Conservation (phyloP, 1,140 invertebrate species). For the Hesperophylax magnus region DNA sequence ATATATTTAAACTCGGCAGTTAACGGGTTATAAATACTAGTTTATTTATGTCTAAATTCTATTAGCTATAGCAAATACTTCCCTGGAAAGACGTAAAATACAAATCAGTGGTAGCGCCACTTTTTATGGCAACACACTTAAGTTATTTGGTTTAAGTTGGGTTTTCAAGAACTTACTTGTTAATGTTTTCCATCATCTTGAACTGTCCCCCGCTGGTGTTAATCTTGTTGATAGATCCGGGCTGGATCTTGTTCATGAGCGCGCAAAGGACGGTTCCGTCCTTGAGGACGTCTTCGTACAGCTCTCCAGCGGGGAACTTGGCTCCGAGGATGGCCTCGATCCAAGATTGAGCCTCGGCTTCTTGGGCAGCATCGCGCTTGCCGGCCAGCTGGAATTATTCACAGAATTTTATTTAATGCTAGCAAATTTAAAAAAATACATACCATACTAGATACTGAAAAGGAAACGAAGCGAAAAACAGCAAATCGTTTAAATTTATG, state of each 20-base stretch:
- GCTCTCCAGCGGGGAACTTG: conserved; percentile 83
- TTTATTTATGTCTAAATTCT: no score
- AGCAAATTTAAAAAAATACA: background rate
- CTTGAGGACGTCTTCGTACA: conserved; percentile 86
- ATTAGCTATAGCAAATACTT: no score
- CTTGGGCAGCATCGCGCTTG: conserved; percentile 90
- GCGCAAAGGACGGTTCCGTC: conserved; percentile 92
- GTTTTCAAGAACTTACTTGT: conserved; percentile 74
- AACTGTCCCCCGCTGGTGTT: conserved; percentile 92
- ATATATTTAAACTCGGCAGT: no score
- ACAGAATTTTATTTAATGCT: background rate
- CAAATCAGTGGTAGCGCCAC: no score
- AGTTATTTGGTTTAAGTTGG: background rate
- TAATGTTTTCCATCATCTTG: conserved; percentile 97
- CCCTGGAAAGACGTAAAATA: background rate
- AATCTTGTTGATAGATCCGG: conserved; percentile 87
- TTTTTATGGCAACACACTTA: no score
- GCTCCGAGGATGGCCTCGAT: conserved; percentile 89
- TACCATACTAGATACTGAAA: no score
- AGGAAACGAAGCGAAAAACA: no score
- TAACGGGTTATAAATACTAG: no score
- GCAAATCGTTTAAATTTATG: no score
- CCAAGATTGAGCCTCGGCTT: conserved; percentile 93
- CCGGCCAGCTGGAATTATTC: conserved; percentile 80
- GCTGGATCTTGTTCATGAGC: conserved; percentile 90